Conservation (phyloP, 2,888 invertebrate genomes). For the Sesamia inferens region DNA sequence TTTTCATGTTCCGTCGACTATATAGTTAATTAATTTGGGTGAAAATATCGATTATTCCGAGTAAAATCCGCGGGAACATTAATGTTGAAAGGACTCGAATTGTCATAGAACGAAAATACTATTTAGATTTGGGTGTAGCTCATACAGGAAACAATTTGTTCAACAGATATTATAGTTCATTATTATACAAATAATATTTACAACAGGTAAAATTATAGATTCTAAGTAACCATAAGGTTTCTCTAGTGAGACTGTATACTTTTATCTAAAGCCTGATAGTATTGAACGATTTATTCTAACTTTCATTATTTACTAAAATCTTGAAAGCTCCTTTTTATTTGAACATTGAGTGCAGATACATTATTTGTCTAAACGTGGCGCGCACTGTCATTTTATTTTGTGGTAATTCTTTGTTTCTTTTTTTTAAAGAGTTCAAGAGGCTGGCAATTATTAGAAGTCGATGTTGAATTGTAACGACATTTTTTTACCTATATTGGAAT, state of each 20-base stretch:
- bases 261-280: conserved; percentile 89
- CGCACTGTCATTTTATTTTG: conserved; percentile 79
- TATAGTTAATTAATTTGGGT: conserved; percentile 68
- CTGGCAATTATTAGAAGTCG: conserved; percentile 34
- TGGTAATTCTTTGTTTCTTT: conserved; percentile 19
- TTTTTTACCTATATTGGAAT: neutral
- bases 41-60: conserved; percentile 53
- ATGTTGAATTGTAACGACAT: neutral
- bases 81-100: conserved; percentile 55
- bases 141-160: conserved; percentile 73
- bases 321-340: conserved; percentile 90
- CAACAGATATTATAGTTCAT: conserved; percentile 75
- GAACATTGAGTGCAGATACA: conserved; percentile 90
- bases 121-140: conserved; percentile 71
- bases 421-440: conserved; percentile 25
- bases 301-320: conserved; percentile 87
- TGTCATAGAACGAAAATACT: conserved; percentile 59
- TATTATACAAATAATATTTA: conserved; percentile 81
- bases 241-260: conserved; percentile 87
- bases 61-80: conserved; percentile 61
- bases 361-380: conserved; percentile 88
- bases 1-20: conserved; percentile 74
- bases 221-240: conserved; percentile 75
- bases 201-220: conserved; percentile 71
- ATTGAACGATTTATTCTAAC: conserved; percentile 87